Evolutionary conservation across 2,113 vertebrate species (phyloP), one percentile per base, ranked within the genome.

Genomic region (Dissostichus mawsoni): DNA sequence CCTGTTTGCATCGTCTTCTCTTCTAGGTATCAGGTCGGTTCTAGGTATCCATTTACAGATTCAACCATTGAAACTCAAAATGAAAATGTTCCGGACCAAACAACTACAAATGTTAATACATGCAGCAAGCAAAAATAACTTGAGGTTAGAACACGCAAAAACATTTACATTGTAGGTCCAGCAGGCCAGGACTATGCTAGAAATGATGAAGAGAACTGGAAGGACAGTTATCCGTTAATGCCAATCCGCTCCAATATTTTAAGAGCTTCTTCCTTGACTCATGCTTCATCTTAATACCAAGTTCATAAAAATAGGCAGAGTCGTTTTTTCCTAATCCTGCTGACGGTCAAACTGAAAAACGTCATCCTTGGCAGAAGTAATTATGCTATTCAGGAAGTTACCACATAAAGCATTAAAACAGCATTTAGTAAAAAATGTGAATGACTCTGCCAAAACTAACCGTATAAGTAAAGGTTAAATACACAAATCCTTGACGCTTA

Each of bases 11-110:
- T 36, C 10, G 13, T 69, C 68, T 55, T n/a, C 33, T 51, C 9
- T 33, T 20, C 62, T 41, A 41, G 7, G 36, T 8, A 41, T 59
- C 33, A 7, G 25, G 36, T 55, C 20, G 18, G 48, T 45, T 62
- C 33, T 9, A 9, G 53, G 72, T 52, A 7, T 73, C 64, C 0
- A 45, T 80, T 86, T 75, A 64, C 70, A 74, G 73, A 76, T 77
- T 71, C 80, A 68, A 51, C 56, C 12, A 18, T 5, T 20, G 13
- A n/a, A 29, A 29, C 25, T 29, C 25, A 29, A 29, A 3, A 29
- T 29, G 2, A 3, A 29, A 29, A 3, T 29, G 2, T 29, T 29
- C 25, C 25, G 25, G 25, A 29, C 25, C 25, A 29, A 23, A 29
- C 25, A 29, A 29, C 2, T n/a, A 33, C 51, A 45, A 3, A 20